Evolutionary conservation across 2,888 invertebrate species (phyloP).

Genomic region (Chromoteleia sp.): DNA sequence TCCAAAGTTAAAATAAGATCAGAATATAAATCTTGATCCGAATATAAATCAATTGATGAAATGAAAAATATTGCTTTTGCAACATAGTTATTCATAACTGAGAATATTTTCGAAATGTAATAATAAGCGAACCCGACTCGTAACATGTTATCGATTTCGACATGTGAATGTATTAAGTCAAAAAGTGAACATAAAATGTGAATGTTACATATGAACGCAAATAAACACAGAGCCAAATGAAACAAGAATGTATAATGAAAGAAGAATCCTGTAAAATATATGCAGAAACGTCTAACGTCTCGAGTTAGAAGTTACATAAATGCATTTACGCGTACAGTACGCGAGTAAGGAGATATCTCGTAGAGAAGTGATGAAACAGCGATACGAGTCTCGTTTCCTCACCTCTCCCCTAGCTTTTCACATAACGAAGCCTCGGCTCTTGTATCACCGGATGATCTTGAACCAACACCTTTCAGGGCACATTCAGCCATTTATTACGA

Average conservation of each 20-base stretch:
- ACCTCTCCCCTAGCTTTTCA: slow-evolving; percentile 62
- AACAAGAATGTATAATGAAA: slow-evolving; percentile 67
- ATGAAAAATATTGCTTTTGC: not conserved
- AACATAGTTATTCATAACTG: slow-evolving; percentile 1
- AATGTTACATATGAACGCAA: slow-evolving; percentile 52
- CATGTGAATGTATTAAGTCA: slow-evolving; percentile 41
- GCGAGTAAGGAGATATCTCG: slow-evolving; percentile 69
- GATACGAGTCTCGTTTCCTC: slow-evolving; percentile 69
- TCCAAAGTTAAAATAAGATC: no score
- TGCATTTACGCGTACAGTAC: slow-evolving; percentile 66
- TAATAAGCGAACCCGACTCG: slow-evolving; percentile 6
- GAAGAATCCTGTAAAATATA: slow-evolving; percentile 59
- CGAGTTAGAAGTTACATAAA: slow-evolving; percentile 69
- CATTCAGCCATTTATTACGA: slow-evolving; percentile 82
- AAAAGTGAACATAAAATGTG: slow-evolving; percentile 57
- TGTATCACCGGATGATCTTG: slow-evolving; percentile 82
- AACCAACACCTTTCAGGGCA: slow-evolving; percentile 84
- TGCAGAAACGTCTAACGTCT: slow-evolving; percentile 59
- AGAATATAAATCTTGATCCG: no score
- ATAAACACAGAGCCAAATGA: slow-evolving; percentile 51
- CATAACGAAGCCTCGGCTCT: slow-evolving; percentile 72
- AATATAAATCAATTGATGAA: no score
- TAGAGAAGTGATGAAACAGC: slow-evolving; percentile 71
- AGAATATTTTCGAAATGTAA: slow-evolving; percentile 12
- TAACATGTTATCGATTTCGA: slow-evolving; percentile 31